Conservation (phyloP, 2,797 vertebrate genomes). For the Pseudotriccus pelzelni region DNA sequence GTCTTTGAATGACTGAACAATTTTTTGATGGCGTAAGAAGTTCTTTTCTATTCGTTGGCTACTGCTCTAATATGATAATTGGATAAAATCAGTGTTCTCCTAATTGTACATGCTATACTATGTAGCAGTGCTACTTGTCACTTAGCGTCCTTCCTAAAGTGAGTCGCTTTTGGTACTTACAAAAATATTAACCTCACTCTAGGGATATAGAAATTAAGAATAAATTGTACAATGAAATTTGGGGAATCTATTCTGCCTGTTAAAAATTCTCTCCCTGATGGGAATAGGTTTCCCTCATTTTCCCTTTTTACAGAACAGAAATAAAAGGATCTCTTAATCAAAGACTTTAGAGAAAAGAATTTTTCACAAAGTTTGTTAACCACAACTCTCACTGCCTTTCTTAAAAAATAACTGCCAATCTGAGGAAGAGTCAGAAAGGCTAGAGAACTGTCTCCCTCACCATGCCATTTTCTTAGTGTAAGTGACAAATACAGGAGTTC, state of each 20-base stretch:
- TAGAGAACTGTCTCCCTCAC: neutral
- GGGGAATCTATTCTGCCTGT: neutral
- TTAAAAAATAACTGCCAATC: neutral
- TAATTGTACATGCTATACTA: fast-evolving
- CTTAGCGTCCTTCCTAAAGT: neutral
- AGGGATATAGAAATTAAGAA: neutral
- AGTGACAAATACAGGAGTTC: neutral
- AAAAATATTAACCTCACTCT: neutral
- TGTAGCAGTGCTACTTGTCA: neutral
- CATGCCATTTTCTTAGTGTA: neutral
- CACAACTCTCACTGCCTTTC: neutral
- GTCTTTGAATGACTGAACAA: neutral
- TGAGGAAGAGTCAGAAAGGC: neutral
- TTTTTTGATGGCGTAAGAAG: neutral
- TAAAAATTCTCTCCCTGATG: neutral
- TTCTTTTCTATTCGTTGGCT: neutral
- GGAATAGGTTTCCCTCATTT: neutral
- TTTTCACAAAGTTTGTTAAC: neutral
- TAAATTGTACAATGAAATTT: neutral
- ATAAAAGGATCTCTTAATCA: neutral
- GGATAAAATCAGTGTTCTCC: neutral
- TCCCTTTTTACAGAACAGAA: neutral
- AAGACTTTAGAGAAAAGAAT: neutral
- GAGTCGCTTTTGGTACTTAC: neutral
- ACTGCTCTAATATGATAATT: neutral